phyloP scores from a whole-genome alignment of 2,888 invertebrate genomes.

The Mesoligia furuncula region DNA sequence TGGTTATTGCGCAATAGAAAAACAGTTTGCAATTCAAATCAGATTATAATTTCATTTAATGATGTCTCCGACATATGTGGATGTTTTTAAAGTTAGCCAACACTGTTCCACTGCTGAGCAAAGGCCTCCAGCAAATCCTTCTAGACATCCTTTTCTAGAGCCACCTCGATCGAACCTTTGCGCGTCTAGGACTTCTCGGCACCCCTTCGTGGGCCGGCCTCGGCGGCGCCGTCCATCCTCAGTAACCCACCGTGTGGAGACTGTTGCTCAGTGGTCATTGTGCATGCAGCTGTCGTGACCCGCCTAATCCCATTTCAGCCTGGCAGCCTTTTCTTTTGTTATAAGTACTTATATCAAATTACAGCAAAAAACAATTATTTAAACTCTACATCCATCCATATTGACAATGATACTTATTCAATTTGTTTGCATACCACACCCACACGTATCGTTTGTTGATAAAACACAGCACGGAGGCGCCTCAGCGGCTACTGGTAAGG shows the following conservation, averaged over 20 bases:
- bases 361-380: background rate
- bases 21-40: no score
- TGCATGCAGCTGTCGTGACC: background rate
- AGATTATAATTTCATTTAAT: no score
- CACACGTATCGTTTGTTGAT: constrained; percentile 28
- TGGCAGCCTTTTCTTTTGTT: background rate
- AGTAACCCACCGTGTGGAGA: background rate
- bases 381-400: background rate
- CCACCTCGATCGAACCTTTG: background rate
- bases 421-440: constrained; percentile 5
- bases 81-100: no score
- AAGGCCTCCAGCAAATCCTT: background rate
- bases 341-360: no score
- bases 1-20: no score
- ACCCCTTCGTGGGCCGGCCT: background rate
- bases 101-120: background rate
- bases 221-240: background rate
- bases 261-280: background rate
- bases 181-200: no score
- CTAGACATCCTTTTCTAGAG: background rate
- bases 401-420: constrained; percentile 16
- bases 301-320: background rate
- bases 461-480: background rate
- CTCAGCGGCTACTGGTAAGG: background rate
- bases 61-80: no score